phyloP scores from a whole-genome alignment of 2,113 vertebrate species.

The Alethe diademata region DNA sequence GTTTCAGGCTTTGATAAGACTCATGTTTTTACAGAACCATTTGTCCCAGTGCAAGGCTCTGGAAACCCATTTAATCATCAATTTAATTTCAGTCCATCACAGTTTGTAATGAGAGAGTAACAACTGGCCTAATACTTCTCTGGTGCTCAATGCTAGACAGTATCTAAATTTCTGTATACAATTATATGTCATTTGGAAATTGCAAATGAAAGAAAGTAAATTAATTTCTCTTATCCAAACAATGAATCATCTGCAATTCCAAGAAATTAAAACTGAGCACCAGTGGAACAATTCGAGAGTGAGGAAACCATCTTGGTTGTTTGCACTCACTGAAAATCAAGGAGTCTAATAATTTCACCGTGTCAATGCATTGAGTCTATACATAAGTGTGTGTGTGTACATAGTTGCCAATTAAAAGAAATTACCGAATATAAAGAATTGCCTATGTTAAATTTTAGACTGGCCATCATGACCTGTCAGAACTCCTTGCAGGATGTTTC shows the following conservation, averaged over 20 bases:
- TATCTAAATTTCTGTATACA: not conserved
- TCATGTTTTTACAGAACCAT: not conserved
- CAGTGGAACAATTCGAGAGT: not conserved
- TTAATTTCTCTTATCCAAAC: not conserved
- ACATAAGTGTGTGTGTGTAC: not conserved
- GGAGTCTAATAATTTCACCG: not conserved
- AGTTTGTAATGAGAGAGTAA: not conserved
- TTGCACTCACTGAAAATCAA: not conserved
- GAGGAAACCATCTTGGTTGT: not conserved
- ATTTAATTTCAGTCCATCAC: not conserved
- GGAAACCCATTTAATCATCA: not conserved
- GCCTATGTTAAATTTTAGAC: not conserved
- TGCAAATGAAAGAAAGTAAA: not conserved
- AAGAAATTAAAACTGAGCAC: not conserved
- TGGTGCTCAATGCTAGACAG: not conserved
- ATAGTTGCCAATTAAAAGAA: not conserved
- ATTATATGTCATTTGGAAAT: not conserved
- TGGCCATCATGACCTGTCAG: not conserved
- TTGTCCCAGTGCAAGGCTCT: not conserved
- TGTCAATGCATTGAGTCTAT: not conserved
- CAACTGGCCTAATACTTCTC: not conserved
- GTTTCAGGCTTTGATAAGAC: not conserved
- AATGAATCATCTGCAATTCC: not conserved
- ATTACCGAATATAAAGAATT: not conserved
- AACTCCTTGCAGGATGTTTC: not conserved